A percentile compares a stretch with the other conserved stretches of the same genome.
Conservation (phyloP, 2,113 vertebrate genomes). For the Atrichornis clamosus region DNA sequence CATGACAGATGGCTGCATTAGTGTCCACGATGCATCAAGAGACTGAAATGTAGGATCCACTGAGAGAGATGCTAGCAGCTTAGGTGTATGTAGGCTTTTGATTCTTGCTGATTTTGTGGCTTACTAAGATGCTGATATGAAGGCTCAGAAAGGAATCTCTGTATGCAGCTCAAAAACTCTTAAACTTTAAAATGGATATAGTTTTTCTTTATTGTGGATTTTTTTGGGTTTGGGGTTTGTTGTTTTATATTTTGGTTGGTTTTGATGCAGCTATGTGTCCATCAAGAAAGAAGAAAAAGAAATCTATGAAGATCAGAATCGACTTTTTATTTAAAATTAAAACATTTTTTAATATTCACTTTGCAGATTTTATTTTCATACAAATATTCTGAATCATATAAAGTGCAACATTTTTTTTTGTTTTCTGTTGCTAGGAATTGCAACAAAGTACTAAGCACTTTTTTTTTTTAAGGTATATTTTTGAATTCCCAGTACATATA, state of each 20-base stretch:
- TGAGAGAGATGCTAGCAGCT: not conserved
- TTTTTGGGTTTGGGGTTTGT: not conserved
- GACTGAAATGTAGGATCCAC: not conserved
- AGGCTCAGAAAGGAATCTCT: not conserved
- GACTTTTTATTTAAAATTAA: not conserved
- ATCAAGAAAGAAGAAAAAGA: not conserved
- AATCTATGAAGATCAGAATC: not conserved
- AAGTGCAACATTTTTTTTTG: not conserved
- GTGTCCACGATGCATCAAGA: not conserved
- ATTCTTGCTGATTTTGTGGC: not conserved
- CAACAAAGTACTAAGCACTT: not conserved
- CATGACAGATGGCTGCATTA: not conserved
- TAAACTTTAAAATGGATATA: not conserved
- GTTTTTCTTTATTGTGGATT: not conserved
- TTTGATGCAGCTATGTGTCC: not conserved
- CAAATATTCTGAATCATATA: not conserved
- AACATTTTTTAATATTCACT: not conserved
- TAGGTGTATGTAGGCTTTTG: not conserved
- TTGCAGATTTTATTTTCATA: not conserved
- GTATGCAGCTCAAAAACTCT: not conserved
- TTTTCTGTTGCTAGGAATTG: not conserved
- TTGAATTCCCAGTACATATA: not conserved
- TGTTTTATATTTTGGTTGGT: not conserved
- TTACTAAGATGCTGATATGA: not conserved
- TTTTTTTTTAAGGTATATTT: not conserved